Percentiles rank a stretch among this genome's conserved stretches.
Evolutionary conservation across 2,888 invertebrate genomes (phyloP).

Genomic region (Podabrus alpinus): DNA sequence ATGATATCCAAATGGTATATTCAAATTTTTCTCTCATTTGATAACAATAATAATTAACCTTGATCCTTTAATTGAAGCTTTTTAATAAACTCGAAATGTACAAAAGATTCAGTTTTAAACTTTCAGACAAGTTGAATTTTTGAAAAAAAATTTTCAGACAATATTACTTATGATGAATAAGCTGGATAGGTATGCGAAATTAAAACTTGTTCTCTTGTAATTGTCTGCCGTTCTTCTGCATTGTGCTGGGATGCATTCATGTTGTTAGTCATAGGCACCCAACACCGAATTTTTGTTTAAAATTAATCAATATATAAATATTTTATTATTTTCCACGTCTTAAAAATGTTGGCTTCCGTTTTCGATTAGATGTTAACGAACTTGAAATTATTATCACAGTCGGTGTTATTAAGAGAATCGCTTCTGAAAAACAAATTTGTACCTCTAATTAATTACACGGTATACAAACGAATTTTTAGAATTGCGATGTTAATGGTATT

Average conservation of each 20-base stretch:
- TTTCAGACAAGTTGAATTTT: not conserved
- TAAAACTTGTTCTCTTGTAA: not conserved
- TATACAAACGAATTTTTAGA: not conserved
- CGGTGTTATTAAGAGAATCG: no score
- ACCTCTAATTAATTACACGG: no score
- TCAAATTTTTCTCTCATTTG: not conserved
- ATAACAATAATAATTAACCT: no score
- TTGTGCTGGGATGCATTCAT: not conserved
- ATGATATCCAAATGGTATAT: not conserved
- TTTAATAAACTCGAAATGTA: no score
- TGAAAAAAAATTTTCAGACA: not conserved
- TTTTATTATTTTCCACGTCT: not conserved
- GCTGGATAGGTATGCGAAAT: not conserved
- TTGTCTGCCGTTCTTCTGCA: not conserved
- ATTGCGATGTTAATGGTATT: not conserved
- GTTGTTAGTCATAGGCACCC: not conserved
- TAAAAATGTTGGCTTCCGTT: not conserved
- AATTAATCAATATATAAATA: not conserved
- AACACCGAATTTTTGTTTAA: not conserved
- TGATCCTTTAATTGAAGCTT: no score
- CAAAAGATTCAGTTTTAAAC: no score
- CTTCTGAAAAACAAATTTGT: no score
- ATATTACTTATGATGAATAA: not conserved
- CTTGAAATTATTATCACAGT: not conserved
- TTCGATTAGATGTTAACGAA: not conserved